Base-by-base conservation (phyloP, 2,888 invertebrate species). In the Augochlorella aurata region DNA sequence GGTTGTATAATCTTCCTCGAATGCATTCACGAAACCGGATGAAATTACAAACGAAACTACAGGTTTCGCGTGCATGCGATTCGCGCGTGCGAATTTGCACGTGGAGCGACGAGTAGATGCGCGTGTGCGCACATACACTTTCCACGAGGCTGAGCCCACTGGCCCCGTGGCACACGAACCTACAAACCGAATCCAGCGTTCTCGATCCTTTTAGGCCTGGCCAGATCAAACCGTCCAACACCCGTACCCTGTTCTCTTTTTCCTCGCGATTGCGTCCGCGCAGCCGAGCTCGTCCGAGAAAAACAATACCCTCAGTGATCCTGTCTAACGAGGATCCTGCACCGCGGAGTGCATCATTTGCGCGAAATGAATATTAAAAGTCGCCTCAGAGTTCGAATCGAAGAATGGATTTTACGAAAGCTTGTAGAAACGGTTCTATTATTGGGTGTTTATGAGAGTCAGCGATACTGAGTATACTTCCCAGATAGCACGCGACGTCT, bases 81-180 rank as follows among this genome's bases (percentile, higher is more conserved):
- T 77, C 74, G 67, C 75, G 58, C 70, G 74, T 50, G 72, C 52
- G 69, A 29, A 70, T 74, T 52, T 47, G 24, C 54, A 45, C 74
- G 75, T 38, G 10, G n/a, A 50, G 63, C 63, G 50, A 49, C 67
- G 72, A 47, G 61, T 61, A 29, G 10, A 29, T 45, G 45, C 68
- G 69, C 73, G 54, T 50, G 73, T 73, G 69, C 67, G 63, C 75
- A 74, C 65, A 52, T 78, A 74, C 61, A 76, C 81, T 72, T 77
- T 74, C 68, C 73, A 67, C 69, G 54, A 66, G 71, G 67, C n/a
- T n/a, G 74, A 81, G 79, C 83, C 87, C 76, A 88, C 82, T 91
- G 90, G 90, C 91, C 90, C 88, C 90, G 90, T 91, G 91, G 91
- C 91, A 90, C 89, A 91, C 87, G 91, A 87, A 91, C 91, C 91